phyloP scores from a whole-genome alignment of 2,888 invertebrate genomes.

The Platycheirus rosarum region DNA sequence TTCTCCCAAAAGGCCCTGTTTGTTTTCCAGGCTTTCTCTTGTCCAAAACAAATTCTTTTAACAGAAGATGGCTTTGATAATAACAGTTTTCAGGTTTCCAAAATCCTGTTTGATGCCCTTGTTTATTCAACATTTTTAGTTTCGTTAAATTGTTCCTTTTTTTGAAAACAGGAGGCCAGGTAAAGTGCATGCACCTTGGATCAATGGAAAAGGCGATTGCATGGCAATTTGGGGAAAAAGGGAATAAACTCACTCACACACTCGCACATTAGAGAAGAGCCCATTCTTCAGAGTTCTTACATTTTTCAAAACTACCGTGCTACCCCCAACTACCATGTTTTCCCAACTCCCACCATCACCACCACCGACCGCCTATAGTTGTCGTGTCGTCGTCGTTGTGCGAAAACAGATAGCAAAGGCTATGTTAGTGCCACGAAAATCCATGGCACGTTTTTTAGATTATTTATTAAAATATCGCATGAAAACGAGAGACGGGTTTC shows the following conservation, averaged over 20 bases:
- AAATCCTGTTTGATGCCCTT: not conserved
- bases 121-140: not conserved
- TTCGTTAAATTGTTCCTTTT: not conserved
- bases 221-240: conserved; percentile 68
- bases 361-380: conserved; percentile 4
- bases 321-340: conserved; percentile 20
- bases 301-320: conserved; percentile 67
- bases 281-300: conserved; percentile 51
- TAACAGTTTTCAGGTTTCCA: too few relatives aligned
- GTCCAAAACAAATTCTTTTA: too few relatives aligned
- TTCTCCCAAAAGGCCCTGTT: too few relatives aligned
- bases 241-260: conserved; percentile 50
- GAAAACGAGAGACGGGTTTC: conserved; percentile 64
- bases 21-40: too few relatives aligned
- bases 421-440: conserved; percentile 69
- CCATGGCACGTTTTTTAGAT: conserved; percentile 72
- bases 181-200: conserved; percentile 48
- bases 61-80: too few relatives aligned
- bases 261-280: conserved; percentile 20
- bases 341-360: conserved; percentile 16
- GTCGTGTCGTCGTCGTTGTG: conserved; percentile 47
- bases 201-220: conserved; percentile 66
- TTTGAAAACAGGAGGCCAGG: conserved; percentile 12
- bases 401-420: conserved; percentile 70
- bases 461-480: conserved; percentile 74